Conservation (phyloP, 1,140 invertebrate species). For the Brachionus asplanchnoidis region DNA sequence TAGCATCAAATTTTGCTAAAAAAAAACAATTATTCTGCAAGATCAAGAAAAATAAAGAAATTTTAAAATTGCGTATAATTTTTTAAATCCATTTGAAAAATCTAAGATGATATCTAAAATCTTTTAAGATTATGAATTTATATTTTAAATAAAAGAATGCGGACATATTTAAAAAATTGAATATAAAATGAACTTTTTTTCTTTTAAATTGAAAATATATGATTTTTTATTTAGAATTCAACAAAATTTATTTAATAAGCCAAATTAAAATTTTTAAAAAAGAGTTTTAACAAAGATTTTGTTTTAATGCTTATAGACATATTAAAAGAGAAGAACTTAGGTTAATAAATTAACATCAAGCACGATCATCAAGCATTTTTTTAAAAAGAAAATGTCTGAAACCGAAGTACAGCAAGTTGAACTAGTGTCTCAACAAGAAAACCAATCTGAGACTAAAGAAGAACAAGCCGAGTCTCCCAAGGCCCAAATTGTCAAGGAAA, state of each 20-base stretch:
- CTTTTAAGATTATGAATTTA: too few species aligned
- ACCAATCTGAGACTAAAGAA: background rate
- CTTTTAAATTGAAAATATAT: too few species aligned
- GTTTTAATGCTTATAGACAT: too few species aligned
- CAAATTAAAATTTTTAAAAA: background rate
- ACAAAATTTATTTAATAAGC: background rate
- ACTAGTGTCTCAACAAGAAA: background rate
- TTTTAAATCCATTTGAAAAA: too few species aligned
- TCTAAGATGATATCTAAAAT: too few species aligned
- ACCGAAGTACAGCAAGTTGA: background rate
- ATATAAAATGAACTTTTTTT: background rate
- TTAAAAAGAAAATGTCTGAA: background rate
- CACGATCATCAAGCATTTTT: background rate
- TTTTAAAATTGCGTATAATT: too few species aligned
- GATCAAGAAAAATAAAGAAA: too few species aligned
- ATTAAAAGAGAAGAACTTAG: too few species aligned
- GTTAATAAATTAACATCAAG: background rate
- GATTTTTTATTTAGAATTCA: too few species aligned
- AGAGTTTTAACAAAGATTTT: background rate
- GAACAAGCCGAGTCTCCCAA: background rate
- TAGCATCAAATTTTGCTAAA: too few species aligned
- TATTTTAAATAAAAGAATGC: too few species aligned
- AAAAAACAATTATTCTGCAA: too few species aligned
- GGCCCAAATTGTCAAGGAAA: background rate
- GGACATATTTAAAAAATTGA: background rate